Conservation (phyloP, 2,113 vertebrate genomes). For the Engraulis encrasicolus region DNA sequence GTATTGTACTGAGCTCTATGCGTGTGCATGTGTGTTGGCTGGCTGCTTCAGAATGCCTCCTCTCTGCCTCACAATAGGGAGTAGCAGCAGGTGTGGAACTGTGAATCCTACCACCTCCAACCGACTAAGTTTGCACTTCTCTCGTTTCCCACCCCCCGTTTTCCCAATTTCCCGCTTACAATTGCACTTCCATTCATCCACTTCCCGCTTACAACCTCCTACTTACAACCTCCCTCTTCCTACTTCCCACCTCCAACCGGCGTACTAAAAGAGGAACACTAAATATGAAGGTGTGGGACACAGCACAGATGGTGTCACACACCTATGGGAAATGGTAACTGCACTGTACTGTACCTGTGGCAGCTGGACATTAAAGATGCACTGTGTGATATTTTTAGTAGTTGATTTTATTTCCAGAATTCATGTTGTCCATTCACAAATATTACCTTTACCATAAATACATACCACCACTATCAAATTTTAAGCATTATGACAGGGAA, state of each 20-base stretch:
- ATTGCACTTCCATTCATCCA: too few relatives aligned
- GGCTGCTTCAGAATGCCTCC: neutral
- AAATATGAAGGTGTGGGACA: neutral
- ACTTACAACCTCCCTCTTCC: too few relatives aligned
- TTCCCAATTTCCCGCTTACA: too few relatives aligned
- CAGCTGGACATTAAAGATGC: neutral
- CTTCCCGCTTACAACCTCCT: too few relatives aligned
- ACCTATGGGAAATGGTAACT: neutral
- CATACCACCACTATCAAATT: too few relatives aligned
- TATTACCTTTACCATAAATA: too few relatives aligned
- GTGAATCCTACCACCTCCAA: neutral
- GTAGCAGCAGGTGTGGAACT: neutral
- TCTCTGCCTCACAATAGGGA: neutral
- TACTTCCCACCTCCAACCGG: neutral
- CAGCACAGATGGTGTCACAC: neutral
- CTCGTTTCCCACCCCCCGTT: too few relatives aligned
- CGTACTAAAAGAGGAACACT: neutral
- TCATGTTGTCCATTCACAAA: too few relatives aligned
- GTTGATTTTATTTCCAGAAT: too few relatives aligned
- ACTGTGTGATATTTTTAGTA: too few relatives aligned
- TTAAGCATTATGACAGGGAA: too few relatives aligned
- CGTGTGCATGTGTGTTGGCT: neutral
- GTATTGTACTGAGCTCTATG: neutral
- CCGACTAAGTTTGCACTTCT: too few relatives aligned
- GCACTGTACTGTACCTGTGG: neutral